phyloP scores from a whole-genome alignment of 2,113 vertebrate genomes.

The Protomyctophum bolini region DNA sequence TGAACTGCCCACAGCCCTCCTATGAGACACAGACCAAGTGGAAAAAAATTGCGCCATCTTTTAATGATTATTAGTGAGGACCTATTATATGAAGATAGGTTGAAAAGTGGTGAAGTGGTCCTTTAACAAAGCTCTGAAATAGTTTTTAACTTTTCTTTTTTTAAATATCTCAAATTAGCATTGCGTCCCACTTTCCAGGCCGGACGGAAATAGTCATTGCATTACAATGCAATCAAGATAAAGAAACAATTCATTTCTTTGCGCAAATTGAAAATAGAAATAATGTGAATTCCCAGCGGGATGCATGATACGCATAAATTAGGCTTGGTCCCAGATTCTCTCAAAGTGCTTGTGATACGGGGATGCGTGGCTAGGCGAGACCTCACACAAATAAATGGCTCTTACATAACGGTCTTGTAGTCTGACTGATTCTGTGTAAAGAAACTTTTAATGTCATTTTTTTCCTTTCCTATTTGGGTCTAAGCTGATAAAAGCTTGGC shows the following conservation, averaged over 20 bases:
- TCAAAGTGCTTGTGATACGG: not conserved
- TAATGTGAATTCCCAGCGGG: conserved; percentile 16
- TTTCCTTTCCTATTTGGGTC: too few relatives aligned
- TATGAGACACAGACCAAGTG: too few relatives aligned
- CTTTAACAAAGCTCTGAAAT: conserved; percentile 2
- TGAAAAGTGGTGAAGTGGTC: too few relatives aligned
- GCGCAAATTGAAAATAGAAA: conserved; percentile 37
- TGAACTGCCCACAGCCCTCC: too few relatives aligned
- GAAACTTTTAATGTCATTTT: too few relatives aligned
- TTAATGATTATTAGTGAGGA: too few relatives aligned
- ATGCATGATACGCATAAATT: conserved; percentile 8
- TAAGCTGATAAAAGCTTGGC: too few relatives aligned
- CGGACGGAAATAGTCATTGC: conserved; percentile 47
- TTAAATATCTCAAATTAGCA: conserved; percentile 41
- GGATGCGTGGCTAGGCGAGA: not conserved
- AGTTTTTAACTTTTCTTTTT: conserved; percentile 9
- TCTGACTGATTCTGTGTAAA: not conserved
- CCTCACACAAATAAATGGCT: conserved; percentile 14
- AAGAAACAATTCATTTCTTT: conserved; percentile 51
- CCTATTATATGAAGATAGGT: too few relatives aligned
- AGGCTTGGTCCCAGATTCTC: not conserved
- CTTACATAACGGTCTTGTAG: not conserved
- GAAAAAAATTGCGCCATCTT: too few relatives aligned
- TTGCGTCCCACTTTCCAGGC: conserved; percentile 43
- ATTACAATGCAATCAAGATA: conserved; percentile 44